Evolutionary conservation across 2,797 vertebrate genomes (phyloP).

Genomic region (Agapornis canus): DNA sequence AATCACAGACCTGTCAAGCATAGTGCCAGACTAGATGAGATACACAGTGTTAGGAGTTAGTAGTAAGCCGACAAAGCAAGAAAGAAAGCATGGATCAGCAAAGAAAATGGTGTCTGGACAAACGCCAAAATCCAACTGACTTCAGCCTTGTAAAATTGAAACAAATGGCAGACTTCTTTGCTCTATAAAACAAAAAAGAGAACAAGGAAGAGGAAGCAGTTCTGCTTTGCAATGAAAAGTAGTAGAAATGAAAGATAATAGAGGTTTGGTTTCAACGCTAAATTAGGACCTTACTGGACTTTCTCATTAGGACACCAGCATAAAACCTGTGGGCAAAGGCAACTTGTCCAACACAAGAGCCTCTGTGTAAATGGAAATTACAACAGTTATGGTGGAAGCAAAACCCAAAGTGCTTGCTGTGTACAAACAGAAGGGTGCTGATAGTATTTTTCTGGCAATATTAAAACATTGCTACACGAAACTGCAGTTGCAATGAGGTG

Average conservation of each 20-base stretch:
- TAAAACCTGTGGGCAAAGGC: not conserved
- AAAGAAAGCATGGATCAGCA: not conserved
- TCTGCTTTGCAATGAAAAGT: not conserved
- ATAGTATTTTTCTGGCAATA: not conserved
- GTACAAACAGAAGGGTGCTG: not conserved
- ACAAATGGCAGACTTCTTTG: not conserved
- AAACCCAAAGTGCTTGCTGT: not conserved
- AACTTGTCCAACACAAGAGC: not conserved
- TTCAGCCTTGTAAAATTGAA: constrained; percentile 3
- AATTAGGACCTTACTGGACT: not conserved
- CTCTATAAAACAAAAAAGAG: constrained; percentile 21
- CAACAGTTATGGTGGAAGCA: not conserved
- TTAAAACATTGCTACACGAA: not conserved
- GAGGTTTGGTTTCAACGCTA: not conserved
- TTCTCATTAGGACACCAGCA: not conserved
- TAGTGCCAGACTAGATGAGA: not conserved
- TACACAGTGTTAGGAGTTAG: not conserved
- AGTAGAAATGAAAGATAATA: not conserved
- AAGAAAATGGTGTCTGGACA: not conserved
- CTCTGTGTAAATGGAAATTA: not conserved
- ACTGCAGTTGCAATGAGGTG: not conserved
- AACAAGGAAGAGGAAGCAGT: constrained; percentile 27
- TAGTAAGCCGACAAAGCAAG: not conserved
- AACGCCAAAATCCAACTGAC: constrained; percentile 3
- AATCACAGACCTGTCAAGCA: not conserved